Base-by-base conservation (phyloP, 2,888 invertebrate genomes). In the Ormyrus pomaceus region DNA sequence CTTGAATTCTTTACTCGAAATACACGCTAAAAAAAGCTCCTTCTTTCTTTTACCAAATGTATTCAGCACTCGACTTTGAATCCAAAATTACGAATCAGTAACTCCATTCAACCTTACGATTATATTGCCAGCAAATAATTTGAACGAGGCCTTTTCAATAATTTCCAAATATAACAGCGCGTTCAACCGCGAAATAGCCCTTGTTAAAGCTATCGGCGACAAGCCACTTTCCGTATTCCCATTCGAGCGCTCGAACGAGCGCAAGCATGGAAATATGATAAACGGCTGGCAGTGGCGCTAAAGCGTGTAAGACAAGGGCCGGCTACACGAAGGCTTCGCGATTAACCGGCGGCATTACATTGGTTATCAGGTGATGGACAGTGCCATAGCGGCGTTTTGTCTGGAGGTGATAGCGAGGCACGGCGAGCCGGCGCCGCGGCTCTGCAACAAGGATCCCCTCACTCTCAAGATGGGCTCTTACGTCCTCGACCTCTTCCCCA, bases 361-460 rank as follows among this genome's bases (percentile, higher is more conserved):
- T 46, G 34, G 51, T 64, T 81, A 86, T 45, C 85, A 93, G 92
- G 95, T 98, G 85, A 93, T 99, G 90, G 97, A 99, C 92, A 95
- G 97, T 87, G 99, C 99, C 76, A 96, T 99, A 86, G 97, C 98
- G 56, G 96, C 99, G 65, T 99, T 99, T 92, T 98, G 98, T 88
- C 92, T 99, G 83, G 98, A 99, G 92, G 96, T 98, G 88, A 98
- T 99, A 87, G 98, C 97, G 80, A 95, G 96, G 85, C 99, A 99
- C 92, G 99, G 99, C 62, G 97, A 98, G 87, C 96, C 97, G 50
- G 99, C 99, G 74, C 95, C 96, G 82, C 93, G 98, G 72, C 94
- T 99, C 83, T 99, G 99, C 93, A 99, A 99, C 93, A 99, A 99
- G 92, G 99, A 99, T 92, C 99, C 99, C 72, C 95, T 99, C 85